Evolutionary conservation across 2,113 vertebrate genomes (phyloP).

Genomic region (Montifringilla adamsi): DNA sequence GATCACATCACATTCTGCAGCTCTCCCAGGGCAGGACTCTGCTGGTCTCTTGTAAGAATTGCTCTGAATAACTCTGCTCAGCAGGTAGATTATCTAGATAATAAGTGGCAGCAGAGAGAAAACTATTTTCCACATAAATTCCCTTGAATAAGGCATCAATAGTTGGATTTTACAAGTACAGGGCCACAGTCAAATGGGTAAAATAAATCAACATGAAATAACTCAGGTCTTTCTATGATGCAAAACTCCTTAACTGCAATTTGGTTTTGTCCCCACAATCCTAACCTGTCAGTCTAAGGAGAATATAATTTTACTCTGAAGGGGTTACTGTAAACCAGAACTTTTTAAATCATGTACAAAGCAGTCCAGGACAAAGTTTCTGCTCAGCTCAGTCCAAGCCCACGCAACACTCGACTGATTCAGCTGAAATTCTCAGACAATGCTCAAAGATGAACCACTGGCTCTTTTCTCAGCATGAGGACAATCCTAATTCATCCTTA

Average conservation of each 20-base stretch:
- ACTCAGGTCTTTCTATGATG: neutral
- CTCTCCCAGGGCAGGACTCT: neutral
- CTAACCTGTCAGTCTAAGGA: neutral
- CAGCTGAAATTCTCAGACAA: neutral
- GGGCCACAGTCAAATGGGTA: neutral
- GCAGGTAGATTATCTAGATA: constrained; percentile 74
- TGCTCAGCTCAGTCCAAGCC: neutral
- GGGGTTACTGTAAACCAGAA: neutral
- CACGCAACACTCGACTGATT: neutral
- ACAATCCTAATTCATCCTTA: neutral
- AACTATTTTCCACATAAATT: neutral
- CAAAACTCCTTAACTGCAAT: neutral
- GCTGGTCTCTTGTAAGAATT: constrained; percentile 64
- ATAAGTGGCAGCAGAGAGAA: neutral
- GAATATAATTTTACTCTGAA: neutral
- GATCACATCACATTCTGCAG: constrained; percentile 17
- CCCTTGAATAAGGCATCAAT: neutral
- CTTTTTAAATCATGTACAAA: neutral
- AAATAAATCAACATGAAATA: neutral
- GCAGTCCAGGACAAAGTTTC: neutral
- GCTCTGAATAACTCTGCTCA: constrained; percentile 76
- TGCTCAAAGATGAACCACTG: neutral
- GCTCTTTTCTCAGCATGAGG: neutral
- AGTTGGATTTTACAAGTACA: neutral
- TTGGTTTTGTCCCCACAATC: neutral